Evolutionary conservation across 2,113 vertebrate genomes (phyloP), one percentile per base, ranked within the genome.

Genomic region (Melanocharis versteri): DNA sequence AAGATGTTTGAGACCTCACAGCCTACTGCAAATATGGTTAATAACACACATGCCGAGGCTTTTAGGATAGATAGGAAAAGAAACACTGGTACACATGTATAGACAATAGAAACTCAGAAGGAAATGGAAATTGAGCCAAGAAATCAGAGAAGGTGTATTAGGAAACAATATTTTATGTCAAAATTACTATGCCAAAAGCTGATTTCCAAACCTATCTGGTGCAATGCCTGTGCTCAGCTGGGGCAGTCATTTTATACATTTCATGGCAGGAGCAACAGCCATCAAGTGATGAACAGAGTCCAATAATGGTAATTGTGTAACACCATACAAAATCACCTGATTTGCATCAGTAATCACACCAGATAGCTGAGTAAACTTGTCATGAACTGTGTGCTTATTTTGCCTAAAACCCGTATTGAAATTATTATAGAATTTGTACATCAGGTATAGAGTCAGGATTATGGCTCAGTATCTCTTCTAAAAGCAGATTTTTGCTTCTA

Each of bases 291-390:
- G 72, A 95, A 73, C 42, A 83, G 82, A 79, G 85, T 73, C 54
- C 80, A 44, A 56, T 82, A 85, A 81, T 37, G 80, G n/a, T 44
- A 87, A 94, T 90, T 92, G 76, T 4, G 65, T 30, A 87, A 79
- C 44, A n/a, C 86, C 95, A 84, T 15, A 66, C 24, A 69, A 75
- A 93, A 90, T 37, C 65, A 61, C 51, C 77, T 71, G 3, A 78
- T 93, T 78, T 96, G 60, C 94, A 93, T 86, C 44, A 42, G 45
- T 62, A 85, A 97, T 89, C 81, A 80, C 45, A 80, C 39, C 2
- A 2, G 66, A 76, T 15, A 92, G 80, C 83, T 90, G 76, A 64
- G 37, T 23, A 82, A 89, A 93, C 48, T 30, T 87, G 76, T 82
- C 53, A 82, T 18, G 60, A 89, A 42, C 30, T 35, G 48, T 57